Evolutionary conservation across 53 echinoderm and acorn worm genomes (phyloP).

Genomic region (Antedon mediterranea): DNA sequence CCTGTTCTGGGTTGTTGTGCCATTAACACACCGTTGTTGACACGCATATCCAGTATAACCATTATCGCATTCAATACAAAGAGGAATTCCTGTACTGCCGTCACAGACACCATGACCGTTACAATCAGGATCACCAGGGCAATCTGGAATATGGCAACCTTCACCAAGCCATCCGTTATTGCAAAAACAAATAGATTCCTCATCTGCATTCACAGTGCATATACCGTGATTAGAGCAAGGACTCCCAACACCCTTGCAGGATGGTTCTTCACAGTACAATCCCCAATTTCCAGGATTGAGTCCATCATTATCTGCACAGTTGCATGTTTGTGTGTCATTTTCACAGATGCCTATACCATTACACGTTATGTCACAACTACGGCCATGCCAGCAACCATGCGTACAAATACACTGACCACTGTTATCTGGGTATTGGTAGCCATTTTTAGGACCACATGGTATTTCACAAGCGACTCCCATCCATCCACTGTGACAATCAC

Average conservation of each 20-base stretch:
- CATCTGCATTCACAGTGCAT: constrained; percentile 15
- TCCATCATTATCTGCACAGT: constrained; percentile 23
- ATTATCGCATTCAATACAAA: constrained; percentile 34
- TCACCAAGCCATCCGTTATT: constrained; percentile 48
- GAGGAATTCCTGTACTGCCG: constrained; percentile 35
- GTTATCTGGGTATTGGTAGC: constrained; percentile 56
- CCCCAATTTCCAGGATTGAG: constrained; percentile 58
- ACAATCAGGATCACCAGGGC: constrained; percentile 68
- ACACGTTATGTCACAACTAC: constrained; percentile 48
- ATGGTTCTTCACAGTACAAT: constrained; percentile 35
- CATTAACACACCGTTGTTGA: constrained; percentile 49
- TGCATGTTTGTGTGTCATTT: constrained; percentile 19
- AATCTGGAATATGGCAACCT: constrained; percentile 56
- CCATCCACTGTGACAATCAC: constrained; percentile 55
- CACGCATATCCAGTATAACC: constrained; percentile 54
- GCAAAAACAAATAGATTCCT: constrained; percentile 35
- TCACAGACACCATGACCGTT: constrained; percentile 51
- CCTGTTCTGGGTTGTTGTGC: constrained; percentile 22
- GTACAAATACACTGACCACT: constrained; percentile 68
- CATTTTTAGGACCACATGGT: constrained; percentile 66
- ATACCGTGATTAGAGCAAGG: constrained; percentile 65
- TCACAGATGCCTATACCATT: constrained; percentile 36
- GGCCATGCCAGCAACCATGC: constrained; percentile 71
- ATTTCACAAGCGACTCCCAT: constrained; percentile 78
- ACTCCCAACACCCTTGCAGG: constrained; percentile 46